These are phyloP conservation scores for Drepanosiphum platanoidis DNA, from an alignment of 2,888 invertebrate genomes.

Conservation along the genomic window DNA sequence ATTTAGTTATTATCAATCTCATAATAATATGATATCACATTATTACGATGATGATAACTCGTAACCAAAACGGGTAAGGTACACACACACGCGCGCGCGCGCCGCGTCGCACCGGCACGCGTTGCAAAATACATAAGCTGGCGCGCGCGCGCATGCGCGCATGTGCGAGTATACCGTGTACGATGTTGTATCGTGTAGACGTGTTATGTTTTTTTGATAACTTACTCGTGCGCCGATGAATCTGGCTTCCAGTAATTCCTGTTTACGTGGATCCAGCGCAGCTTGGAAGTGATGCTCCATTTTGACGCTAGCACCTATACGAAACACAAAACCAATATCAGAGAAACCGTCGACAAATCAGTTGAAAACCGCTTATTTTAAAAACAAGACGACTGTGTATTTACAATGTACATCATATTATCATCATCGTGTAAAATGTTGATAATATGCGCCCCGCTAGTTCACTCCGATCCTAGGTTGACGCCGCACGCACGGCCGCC, in stretches of 20 bases:
- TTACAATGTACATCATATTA: not conserved
- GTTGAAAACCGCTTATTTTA: conserved; percentile 51
- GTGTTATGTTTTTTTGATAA: conserved; percentile 65
- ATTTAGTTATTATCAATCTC: not conserved
- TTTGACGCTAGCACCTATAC: conserved; percentile 83
- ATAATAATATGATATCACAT: too few species aligned
- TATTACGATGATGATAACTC: not conserved
- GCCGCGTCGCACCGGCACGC: not conserved
- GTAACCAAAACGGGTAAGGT: not conserved
- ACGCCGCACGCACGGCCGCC: not conserved
- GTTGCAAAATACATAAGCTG: not conserved
- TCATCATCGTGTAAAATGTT: not conserved
- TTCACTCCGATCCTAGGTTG: not conserved
- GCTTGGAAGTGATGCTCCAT: conserved; percentile 97
- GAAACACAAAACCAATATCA: conserved; percentile 67
- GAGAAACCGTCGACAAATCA: conserved; percentile 49
- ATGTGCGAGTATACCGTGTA: not conserved
- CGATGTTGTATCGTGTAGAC: not conserved
- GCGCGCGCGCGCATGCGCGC: not conserved
- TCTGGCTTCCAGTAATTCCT: conserved; percentile 97
- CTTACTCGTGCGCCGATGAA: conserved; percentile 95
- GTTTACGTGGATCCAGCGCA: conserved; percentile 97
- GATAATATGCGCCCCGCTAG: not conserved
- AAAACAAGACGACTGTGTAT: not conserved
- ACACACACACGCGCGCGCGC: not conserved